A percentile compares a stretch with the other conserved stretches of the same genome.
Evolutionary conservation across 2,113 vertebrate species (phyloP).

Genomic region (Gymnorhina tibicen): DNA sequence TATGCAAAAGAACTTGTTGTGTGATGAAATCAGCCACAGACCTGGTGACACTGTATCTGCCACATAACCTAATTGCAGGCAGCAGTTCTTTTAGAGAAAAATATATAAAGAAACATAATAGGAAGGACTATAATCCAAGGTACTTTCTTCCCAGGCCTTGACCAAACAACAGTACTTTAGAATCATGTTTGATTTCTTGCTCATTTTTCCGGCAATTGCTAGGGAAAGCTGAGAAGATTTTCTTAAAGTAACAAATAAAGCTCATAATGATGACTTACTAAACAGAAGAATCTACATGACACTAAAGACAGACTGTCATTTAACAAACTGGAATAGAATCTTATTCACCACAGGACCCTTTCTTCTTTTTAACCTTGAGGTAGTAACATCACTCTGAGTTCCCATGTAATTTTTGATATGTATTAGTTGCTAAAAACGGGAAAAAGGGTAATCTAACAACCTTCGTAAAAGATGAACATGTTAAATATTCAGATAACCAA

Average conservation of each 20-base stretch:
- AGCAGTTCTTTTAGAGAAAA: not conserved
- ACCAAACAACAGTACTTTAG: not conserved
- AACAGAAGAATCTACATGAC: not conserved
- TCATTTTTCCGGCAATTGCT: not conserved
- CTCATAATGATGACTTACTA: not conserved
- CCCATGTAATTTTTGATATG: not conserved
- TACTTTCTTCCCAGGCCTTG: not conserved
- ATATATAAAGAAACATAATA: not conserved
- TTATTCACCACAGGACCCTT: not conserved
- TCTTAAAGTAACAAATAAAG: not conserved
- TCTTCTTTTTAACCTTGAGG: not conserved
- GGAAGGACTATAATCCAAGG: not conserved
- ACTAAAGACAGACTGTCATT: not conserved
- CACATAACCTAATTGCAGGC: not conserved
- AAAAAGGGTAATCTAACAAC: not conserved
- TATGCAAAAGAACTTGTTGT: not conserved
- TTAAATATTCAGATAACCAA: not conserved
- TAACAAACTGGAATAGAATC: not conserved
- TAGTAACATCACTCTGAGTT: not conserved
- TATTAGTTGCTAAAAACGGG: not conserved
- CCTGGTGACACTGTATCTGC: not conserved
- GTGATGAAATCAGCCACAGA: not conserved
- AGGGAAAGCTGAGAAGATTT: not conserved
- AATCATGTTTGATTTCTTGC: not conserved
- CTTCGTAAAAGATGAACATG: not conserved